These are phyloP conservation scores for Opisthocomus hoazin DNA, from an alignment of 2,113 vertebrate species.

Conservation along the genomic window DNA sequence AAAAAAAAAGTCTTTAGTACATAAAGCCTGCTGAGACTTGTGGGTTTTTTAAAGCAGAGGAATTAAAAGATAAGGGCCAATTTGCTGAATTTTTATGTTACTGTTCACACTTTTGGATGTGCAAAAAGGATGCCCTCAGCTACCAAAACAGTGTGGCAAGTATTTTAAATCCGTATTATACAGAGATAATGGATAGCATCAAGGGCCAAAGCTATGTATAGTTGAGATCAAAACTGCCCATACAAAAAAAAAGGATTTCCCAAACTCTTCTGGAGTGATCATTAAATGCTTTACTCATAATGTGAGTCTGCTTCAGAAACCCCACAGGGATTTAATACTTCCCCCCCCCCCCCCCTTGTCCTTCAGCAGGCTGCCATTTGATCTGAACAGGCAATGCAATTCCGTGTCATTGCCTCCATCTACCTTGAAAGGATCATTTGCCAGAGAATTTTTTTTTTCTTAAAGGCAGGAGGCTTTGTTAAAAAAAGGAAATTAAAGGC, in stretches of 20 bases:
- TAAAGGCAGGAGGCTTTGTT: neutral
- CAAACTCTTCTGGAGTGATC: neutral
- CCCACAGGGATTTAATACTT: neutral
- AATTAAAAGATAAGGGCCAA: conserved; percentile 14
- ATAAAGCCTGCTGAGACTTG: neutral
- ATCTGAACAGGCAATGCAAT: neutral
- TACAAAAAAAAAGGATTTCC: neutral
- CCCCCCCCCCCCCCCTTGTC: neutral
- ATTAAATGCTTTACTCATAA: neutral
- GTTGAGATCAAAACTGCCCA: conserved; percentile 5
- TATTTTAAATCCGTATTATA: neutral
- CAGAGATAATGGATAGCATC: conserved; percentile 4
- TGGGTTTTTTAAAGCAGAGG: neutral
- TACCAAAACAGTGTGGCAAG: neutral
- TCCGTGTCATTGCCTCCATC: neutral
- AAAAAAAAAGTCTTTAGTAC: neutral
- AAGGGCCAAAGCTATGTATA: neutral
- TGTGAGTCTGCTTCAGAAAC: neutral
- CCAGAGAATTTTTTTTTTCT: neutral
- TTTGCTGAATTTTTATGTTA: neutral
- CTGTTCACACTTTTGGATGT: neutral
- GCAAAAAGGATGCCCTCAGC: neutral
- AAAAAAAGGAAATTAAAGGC: neutral
- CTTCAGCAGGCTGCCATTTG: neutral
- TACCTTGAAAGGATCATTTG: neutral